These are phyloP conservation scores for Pogoniulus pusillus DNA, from an alignment of 2,797 vertebrate species.

Conservation along the genomic window DNA sequence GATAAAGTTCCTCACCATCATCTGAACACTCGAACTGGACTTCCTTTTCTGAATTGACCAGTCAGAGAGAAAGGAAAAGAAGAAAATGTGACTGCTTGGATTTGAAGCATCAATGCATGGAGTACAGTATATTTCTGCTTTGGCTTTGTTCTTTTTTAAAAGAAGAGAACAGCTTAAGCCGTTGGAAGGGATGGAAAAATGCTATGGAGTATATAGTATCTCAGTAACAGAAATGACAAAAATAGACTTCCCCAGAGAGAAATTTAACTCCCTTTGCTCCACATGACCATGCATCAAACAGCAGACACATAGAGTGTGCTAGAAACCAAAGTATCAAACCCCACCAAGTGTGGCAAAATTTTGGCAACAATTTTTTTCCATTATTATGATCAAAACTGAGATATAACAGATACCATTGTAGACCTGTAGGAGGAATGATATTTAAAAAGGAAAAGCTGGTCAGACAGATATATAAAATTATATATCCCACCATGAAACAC, in stretches of 20 bases:
- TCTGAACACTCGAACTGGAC: conserved; percentile 80
- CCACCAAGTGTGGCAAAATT: conserved; percentile 35
- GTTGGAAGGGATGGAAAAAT: conserved; percentile 1
- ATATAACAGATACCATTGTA: background rate
- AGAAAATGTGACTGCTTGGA: conserved; percentile 67
- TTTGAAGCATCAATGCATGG: conserved; percentile 64
- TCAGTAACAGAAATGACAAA: background rate
- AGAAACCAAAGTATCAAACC: background rate
- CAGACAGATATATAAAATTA: background rate
- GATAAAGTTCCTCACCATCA: conserved; percentile 81
- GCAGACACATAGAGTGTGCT: background rate
- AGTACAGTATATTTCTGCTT: conserved; percentile 58
- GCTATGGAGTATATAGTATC: background rate
- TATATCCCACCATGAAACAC: background rate
- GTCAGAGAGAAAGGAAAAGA: conserved; percentile 79
- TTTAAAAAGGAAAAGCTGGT: background rate
- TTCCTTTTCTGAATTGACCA: conserved; percentile 86
- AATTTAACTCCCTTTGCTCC: conserved; percentile 27
- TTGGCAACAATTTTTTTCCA: conserved; percentile 36
- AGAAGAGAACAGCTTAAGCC: conserved; percentile 18
- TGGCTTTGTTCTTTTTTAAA: background rate
- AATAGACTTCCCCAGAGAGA: background rate
- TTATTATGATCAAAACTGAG: background rate
- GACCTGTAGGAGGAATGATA: conserved; percentile 56
- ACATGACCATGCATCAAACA: conserved; percentile 14